These are phyloP conservation scores for Brassicogethes aeneus DNA, from an alignment of 2,888 invertebrate species.

Conservation along the genomic window DNA sequence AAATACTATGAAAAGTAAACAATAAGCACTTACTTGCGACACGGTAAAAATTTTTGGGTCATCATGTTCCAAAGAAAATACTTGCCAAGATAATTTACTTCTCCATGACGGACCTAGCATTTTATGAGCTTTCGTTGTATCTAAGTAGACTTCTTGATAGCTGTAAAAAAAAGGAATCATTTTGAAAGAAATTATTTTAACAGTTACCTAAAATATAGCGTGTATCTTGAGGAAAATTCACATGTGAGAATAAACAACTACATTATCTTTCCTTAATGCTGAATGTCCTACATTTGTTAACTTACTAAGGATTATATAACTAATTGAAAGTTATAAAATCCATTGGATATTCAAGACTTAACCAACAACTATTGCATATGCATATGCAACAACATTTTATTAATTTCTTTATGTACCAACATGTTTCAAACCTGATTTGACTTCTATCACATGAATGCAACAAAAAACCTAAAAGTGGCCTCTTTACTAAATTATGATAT, in stretches of 20 bases:
- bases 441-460: too few species aligned
- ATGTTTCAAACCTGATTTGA: too few species aligned
- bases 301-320: neutral
- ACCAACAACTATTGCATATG: too few species aligned
- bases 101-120: slow-evolving; percentile 27
- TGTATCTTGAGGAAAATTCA: neutral
- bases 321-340: neutral
- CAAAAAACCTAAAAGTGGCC: too few species aligned
- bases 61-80: slow-evolving; percentile 27
- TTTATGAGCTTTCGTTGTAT: neutral
- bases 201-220: slow-evolving; percentile 3
- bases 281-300: neutral
- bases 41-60: slow-evolving; percentile 28
- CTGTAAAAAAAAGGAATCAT: slow-evolving; percentile 6
- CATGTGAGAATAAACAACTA: neutral
- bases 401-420: too few species aligned
- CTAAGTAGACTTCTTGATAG: slow-evolving; percentile 2
- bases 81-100: slow-evolving; percentile 26
- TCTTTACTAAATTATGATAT: too few species aligned
- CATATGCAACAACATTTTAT: too few species aligned
- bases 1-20: too few species aligned
- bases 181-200: neutral
- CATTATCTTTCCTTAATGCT: neutral
- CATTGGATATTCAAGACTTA: too few species aligned
- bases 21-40: slow-evolving; percentile 34